Evolutionary conservation across 2,888 invertebrate genomes (phyloP), one percentile per base, ranked within the genome.

Genomic region (Apomyelois bistriatella): DNA sequence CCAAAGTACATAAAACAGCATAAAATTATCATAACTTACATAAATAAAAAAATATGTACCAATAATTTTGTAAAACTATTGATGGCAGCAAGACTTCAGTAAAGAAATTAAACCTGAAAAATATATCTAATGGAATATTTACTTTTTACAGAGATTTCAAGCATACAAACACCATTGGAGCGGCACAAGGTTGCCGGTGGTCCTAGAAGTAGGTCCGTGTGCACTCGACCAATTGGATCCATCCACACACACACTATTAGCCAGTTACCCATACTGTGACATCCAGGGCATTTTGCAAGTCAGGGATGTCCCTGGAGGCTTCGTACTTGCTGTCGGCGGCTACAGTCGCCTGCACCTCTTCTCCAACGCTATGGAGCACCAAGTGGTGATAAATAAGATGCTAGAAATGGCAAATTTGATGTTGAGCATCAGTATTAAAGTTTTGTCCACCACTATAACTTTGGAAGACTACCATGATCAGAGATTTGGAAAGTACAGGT

Each of bases 161-260:
- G 97, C 96, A 4, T 97, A 95, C 82, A 99, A 99, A 86, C 95
- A 97, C 74, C 98, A 99, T 73, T 99, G 99, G 99, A 97, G 98
- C 46, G 98, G 98, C 51, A 96, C 95, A 35, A 93, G 96, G 58
- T 91, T 98, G 40, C 97, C 98, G 0, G 93, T 97, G 13, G 93
- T 96, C 17, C 86, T 99, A 56, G 98, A 98, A 91, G 95, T 98
- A 1, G 96, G 97, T n/a, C 95, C 97, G 0, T 96, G 95, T 76
- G 96, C 97, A 28, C 82, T 99, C 53, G 97, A 98, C 76, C 99
- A 99, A 82, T 82, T 97, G 55, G 97, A 99, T 82, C 95, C 97
- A 1, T 94, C 96, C 0, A 96, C 96, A 1, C 95, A 96, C 74
- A 93, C 93, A 57, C 85, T 96, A 16, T 88, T 98, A 52, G 96